Percentiles rank a stretch among this genome's conserved stretches.
These are phyloP conservation scores for Coleophora deauratella DNA, from an alignment of 2,888 invertebrate species.

Conservation along the genomic window DNA sequence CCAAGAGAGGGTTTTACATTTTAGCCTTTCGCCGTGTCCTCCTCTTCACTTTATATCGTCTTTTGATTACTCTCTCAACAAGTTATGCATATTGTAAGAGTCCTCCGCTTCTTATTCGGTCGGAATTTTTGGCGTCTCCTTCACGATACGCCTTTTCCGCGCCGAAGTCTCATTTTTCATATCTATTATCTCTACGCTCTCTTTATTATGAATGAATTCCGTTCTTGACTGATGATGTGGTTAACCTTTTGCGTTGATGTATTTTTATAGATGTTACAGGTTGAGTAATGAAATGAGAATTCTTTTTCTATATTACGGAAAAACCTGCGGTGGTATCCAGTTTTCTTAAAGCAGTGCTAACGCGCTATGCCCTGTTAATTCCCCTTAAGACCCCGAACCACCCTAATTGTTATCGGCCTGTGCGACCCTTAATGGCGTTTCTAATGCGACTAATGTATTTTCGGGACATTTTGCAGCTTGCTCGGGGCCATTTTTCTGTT, in stretches of 20 bases:
- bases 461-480: slow-evolving; percentile 73
- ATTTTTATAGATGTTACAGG: slow-evolving; percentile 1
- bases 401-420: slow-evolving; percentile 70
- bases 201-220: slow-evolving; percentile 54
- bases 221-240: slow-evolving; percentile 41
- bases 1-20: slow-evolving; percentile 70
- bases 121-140: slow-evolving; percentile 46
- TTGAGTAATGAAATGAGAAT: slow-evolving; percentile 1
- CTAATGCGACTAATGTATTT: slow-evolving; percentile 73
- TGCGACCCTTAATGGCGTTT: slow-evolving; percentile 66
- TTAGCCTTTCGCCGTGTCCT: slow-evolving; percentile 71
- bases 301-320: too few species aligned
- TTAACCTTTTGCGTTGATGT: slow-evolving; percentile 26
- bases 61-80: slow-evolving; percentile 74
- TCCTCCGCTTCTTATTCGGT: slow-evolving; percentile 44
- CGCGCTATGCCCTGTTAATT: slow-evolving; percentile 58
- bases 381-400: slow-evolving; percentile 64
- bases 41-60: slow-evolving; percentile 70
- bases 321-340: too few species aligned
- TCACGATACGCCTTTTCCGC: slow-evolving; percentile 42
- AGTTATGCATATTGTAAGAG: slow-evolving; percentile 72
- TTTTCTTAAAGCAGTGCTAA: slow-evolving; percentile 57
- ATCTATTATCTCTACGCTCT: slow-evolving; percentile 46
- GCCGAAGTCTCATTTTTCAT: slow-evolving; percentile 56
- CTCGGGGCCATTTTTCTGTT: slow-evolving; percentile 68